phyloP scores from a whole-genome alignment of 2,888 invertebrate genomes.

The Lomographa bimaculata region DNA sequence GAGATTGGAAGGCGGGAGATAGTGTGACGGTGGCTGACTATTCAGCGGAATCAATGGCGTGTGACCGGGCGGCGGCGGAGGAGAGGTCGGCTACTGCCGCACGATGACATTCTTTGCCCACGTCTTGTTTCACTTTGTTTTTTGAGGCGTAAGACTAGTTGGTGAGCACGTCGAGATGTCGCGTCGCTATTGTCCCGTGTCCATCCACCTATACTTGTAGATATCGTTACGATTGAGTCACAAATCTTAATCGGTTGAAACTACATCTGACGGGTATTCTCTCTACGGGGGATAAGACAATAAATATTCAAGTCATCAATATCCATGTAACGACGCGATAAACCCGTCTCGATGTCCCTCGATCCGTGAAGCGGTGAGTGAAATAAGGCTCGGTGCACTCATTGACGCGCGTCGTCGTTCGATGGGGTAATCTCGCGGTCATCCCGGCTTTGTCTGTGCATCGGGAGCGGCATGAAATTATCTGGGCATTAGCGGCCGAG shows the following conservation, averaged over 20 bases:
- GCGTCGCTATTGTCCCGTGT: conserved; percentile 30
- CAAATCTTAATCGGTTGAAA: conserved; percentile 17
- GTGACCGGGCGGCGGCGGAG: conserved; percentile 61
- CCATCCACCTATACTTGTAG: conserved; percentile 32
- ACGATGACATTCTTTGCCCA: conserved; percentile 73
- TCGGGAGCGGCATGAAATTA: conserved; percentile 77
- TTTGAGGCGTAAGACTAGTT: conserved; percentile 44
- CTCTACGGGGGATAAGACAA: conserved; percentile 15
- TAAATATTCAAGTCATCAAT: conserved; percentile 45
- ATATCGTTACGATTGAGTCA: conserved; percentile 28
- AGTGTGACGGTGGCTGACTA: conserved; percentile 65
- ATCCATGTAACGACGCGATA: conserved; percentile 61
- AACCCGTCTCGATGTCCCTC: conserved; percentile 58
- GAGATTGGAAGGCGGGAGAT: conserved; percentile 57
- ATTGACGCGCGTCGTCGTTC: conserved; percentile 73
- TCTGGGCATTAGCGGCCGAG: conserved; percentile 74
- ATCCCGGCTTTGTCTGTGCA: conserved; percentile 65
- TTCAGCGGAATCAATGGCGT: conserved; percentile 79
- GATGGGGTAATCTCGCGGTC: conserved; percentile 76
- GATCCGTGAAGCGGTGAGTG: conserved; percentile 68
- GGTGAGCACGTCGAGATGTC: conserved; percentile 45
- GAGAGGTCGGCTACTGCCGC: conserved; percentile 65
- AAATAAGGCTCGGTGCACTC: conserved; percentile 64
- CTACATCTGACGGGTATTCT: conserved; percentile 4
- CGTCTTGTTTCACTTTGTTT: conserved; percentile 61